These are phyloP conservation scores for Nannoperca australis DNA, from an alignment of 2,797 vertebrate species.

Conservation along the genomic window DNA sequence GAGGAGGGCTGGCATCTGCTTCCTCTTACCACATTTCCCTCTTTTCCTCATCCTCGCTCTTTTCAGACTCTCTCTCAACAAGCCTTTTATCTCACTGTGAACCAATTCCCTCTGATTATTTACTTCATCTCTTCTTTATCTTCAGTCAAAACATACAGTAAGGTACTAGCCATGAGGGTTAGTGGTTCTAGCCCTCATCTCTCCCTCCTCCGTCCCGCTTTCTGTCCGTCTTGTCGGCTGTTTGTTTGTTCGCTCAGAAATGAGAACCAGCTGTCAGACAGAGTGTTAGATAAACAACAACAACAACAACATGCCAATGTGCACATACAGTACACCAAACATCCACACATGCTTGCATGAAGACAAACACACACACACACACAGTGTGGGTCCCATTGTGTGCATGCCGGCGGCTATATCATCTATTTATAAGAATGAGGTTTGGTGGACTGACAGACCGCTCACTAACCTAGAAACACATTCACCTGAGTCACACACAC, in stretches of 20 bases:
- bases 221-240: conserved; percentile 63
- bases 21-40: conserved; percentile 61
- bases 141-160: neutral
- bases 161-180: conserved; percentile 15
- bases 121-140: conserved; percentile 14
- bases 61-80: conserved; percentile 25
- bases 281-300: conserved; percentile 84
- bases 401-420: conserved; percentile 71
- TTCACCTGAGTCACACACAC: conserved; percentile 70
- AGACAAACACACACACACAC: conserved; percentile 23
- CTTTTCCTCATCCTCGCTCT: conserved; percentile 32
- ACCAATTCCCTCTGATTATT: conserved; percentile 6
- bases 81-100: conserved; percentile 37
- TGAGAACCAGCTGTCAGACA: conserved; percentile 97
- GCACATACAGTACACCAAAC: conserved; percentile 51
- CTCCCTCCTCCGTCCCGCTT: conserved; percentile 23
- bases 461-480: conserved; percentile 76
- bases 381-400: conserved; percentile 60
- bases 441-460: conserved; percentile 78
- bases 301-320: conserved; percentile 70
- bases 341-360: conserved; percentile 35
- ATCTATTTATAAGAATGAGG: conserved; percentile 85
- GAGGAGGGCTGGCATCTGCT: conserved; percentile 77
- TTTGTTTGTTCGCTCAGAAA: conserved; percentile 79
- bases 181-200: conserved; percentile 2